Evolutionary conservation across 2,888 invertebrate genomes (phyloP), one percentile per base, ranked within the genome.

Genomic region (Eupeodes luniger): DNA sequence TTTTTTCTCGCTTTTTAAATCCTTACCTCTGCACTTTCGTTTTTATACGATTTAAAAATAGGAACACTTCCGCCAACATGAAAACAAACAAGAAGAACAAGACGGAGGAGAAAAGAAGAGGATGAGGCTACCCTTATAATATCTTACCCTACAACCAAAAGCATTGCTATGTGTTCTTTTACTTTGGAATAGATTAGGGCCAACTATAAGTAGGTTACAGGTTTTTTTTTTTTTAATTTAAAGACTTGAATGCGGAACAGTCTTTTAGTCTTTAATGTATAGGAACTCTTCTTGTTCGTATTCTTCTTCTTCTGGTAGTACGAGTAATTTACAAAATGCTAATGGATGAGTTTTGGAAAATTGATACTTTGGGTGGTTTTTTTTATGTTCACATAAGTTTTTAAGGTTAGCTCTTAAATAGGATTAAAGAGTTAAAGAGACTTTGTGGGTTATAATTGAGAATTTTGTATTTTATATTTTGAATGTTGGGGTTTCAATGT

Each of bases 31-130:
- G 78, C 67, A 86, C 86, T 82, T 86, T 85, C 77, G 53, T 55
- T 69, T 77, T 72, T 62, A 72, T 62, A 44, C 75, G 69, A 74
- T 85, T 86, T 82, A 79, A 86, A 86, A 86, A 86, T 86, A 86
- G 86, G 86, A 81, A 72, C 82, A 82, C 79, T 86, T 86, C 86
- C 82, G 82, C 74, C 78, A 82, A 74, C 76, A 80, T 55, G 27
- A 69, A 47, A 62, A 53, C 62, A 64, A 10, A 62, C 14, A 44
- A 49, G 27, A 12, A 36, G 34, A n/a, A 12, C 5, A 51, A n/a
- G 27, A 27, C 27, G 27, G 27, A 27, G 27, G 27, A 27, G 3
- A 27, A 27, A 27, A 27, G 27, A 12, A 62, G 62, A 40, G 53
- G 16, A 53, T 12, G 27, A 34, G 34, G 34, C 12, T 59, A 7